Conservation (phyloP, 2,888 invertebrate species). For the Cheilosia vernalis region DNA sequence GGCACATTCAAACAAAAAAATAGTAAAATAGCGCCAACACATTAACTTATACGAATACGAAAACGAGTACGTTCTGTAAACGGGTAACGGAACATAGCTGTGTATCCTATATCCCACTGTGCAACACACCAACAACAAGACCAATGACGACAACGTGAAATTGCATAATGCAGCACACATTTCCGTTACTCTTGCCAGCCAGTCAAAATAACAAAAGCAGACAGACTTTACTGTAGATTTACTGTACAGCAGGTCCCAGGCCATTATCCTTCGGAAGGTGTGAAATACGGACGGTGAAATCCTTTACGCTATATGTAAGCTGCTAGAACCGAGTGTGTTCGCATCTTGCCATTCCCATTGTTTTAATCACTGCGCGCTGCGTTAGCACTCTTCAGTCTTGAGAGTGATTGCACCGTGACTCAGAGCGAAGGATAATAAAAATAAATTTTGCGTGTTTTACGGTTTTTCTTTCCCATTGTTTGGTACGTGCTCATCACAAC, state of each 20-base stretch:
- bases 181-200: constrained; percentile 45
- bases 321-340: not conserved
- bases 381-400: constrained; percentile 40
- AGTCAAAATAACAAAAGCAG: constrained; percentile 48
- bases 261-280: constrained; percentile 69
- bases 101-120: constrained; percentile 13
- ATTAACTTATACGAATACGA: constrained; percentile 65
- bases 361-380: constrained; percentile 52
- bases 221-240: constrained; percentile 53
- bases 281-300: constrained; percentile 54
- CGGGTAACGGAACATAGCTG: not conserved
- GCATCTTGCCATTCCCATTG: constrained; percentile 21
- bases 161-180: constrained; percentile 68
- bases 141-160: constrained; percentile 26
- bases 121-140: constrained; percentile 55
- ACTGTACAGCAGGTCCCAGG: constrained; percentile 6
- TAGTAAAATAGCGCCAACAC: constrained; percentile 54
- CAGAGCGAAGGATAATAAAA: constrained; percentile 60
- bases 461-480: constrained; percentile 22
- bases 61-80: constrained; percentile 2
- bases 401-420: constrained; percentile 43
- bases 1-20: constrained; percentile 14
- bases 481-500: not conserved
- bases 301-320: not conserved
- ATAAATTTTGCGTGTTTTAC: constrained; percentile 71